Conservation (phyloP, 2,113 vertebrate genomes). For the Pterophyllum scalare region DNA sequence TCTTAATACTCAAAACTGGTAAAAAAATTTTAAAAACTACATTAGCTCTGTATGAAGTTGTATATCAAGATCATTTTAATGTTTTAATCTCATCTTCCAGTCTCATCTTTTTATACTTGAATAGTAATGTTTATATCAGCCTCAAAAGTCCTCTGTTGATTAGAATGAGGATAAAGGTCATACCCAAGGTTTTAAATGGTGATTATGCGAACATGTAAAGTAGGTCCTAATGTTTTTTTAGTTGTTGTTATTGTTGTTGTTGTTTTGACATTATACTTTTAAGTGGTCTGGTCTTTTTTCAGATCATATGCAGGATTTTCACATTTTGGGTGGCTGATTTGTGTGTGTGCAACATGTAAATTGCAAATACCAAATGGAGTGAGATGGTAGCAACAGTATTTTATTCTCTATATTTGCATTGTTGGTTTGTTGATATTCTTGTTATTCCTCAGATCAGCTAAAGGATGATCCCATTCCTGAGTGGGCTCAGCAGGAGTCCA, state of each 20-base stretch:
- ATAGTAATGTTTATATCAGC: background rate
- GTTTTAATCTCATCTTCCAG: background rate
- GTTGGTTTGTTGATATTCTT: background rate
- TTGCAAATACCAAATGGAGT: no score
- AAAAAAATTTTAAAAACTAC: background rate
- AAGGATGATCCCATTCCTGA: constrained; percentile 78
- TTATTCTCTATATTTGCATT: background rate
- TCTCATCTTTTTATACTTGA: background rate
- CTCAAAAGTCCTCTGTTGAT: background rate
- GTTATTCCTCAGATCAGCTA: constrained; percentile 23
- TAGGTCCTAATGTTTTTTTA: no score
- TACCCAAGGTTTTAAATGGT: background rate
- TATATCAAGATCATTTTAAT: background rate
- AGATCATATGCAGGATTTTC: background rate
- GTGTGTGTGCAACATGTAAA: no score
- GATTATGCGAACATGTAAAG: background rate
- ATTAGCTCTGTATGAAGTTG: background rate
- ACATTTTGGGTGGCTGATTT: no score
- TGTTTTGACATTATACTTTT: no score
- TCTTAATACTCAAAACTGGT: background rate
- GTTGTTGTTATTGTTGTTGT: no score
- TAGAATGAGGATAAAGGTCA: background rate
- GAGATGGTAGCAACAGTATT: background rate
- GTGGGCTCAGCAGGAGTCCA: constrained; percentile 89
- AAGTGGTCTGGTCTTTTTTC: no score